Evolutionary conservation across 2,113 vertebrate species (phyloP), one percentile per base, ranked within the genome.

Genomic region (Albula goreensis): DNA sequence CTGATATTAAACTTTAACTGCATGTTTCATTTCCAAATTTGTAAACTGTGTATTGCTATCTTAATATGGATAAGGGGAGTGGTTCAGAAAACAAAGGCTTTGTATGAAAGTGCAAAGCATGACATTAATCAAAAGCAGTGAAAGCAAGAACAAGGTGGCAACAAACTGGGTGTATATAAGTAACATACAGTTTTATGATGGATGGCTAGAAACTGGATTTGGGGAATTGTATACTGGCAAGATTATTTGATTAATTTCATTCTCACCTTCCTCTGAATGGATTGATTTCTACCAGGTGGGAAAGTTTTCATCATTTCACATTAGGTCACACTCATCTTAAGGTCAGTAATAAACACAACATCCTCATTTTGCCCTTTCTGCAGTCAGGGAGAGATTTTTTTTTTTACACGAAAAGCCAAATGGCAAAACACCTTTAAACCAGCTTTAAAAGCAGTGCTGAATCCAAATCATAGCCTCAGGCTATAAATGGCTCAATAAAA

Each of bases 401-500:
- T 53, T 19, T 50, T 80, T 11, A 48, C 19, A 80, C 49, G 10
- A 85, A 81, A 2, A 49, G 13, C 80, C 19, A 85, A 80, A 85
- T 57, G 12, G 22, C 0, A 63, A 11, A 85, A 85, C 48, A 49
- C 15, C 31, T 50, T 2, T 12, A 5, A 66, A 80, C 51, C 56
- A 52, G 53, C 31, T 80, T 60, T 80, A 79, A 79, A 57, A 49
- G 6, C 63, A 63, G 51, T 17, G 57, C 50, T 84, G 83, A 52
- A 63, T 63, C 83, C 83, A 84, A 50, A 77, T 77, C 15, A 78
- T 15, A 51, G 41, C 86, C 25, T 22, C 41, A 4, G 85, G 81
- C 31, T n/a, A 83, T 80, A 82, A 82, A 85, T 60, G 83, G 81
- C 49, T 88, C 77, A 85, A 88, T 85, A 87, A 84, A 81, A 66